Percentiles rank a stretch among this genome's conserved stretches.
These are phyloP conservation scores for Arremon aurantiirostris DNA, from an alignment of 2,797 vertebrate species.

Conservation along the genomic window DNA sequence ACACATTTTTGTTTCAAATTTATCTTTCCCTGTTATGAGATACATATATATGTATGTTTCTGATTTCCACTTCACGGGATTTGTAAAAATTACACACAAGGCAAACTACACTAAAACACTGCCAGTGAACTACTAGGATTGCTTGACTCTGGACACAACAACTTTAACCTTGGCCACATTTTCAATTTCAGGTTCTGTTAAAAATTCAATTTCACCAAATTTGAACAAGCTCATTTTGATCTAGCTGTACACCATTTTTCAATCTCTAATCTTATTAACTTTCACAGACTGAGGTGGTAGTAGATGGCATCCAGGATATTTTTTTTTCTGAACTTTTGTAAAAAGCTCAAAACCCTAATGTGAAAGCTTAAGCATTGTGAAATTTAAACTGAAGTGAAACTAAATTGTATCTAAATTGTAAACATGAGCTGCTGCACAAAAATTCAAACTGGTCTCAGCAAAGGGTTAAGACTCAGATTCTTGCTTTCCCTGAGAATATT, in stretches of 20 bases:
- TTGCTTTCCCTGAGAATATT: not conserved
- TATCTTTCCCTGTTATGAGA: not conserved
- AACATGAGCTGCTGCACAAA: not conserved
- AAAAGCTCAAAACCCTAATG: not conserved
- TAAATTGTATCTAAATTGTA: not conserved
- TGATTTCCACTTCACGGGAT: conserved; percentile 21
- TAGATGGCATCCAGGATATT: not conserved
- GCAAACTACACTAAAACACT: not conserved
- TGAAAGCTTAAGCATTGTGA: not conserved
- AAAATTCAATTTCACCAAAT: not conserved
- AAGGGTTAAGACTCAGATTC: not conserved
- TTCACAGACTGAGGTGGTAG: not conserved
- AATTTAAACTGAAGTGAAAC: not conserved
- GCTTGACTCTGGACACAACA: not conserved
- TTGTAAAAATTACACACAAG: conserved; percentile 4
- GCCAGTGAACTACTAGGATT: not conserved
- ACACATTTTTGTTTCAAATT: not conserved
- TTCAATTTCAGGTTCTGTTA: not conserved
- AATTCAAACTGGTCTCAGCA: not conserved
- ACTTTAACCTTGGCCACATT: not conserved
- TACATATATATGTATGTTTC: not conserved
- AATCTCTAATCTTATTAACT: not conserved
- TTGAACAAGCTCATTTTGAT: not conserved
- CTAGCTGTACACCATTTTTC: not conserved
- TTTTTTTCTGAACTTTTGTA: not conserved